phyloP scores from a whole-genome alignment of 2,113 vertebrate species.

The Quiscalus mexicanus region DNA sequence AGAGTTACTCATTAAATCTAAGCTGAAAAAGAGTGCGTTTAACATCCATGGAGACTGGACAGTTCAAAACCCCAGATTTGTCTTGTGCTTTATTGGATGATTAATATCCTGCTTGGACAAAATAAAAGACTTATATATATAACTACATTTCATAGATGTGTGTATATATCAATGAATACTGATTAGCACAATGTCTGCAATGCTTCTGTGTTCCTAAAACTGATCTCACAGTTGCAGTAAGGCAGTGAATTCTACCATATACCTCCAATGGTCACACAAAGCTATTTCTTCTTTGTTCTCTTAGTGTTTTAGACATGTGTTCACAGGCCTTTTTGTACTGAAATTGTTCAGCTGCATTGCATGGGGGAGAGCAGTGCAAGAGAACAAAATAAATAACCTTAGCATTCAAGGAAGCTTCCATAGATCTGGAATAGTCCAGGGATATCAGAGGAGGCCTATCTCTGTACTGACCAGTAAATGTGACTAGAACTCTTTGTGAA shows the following conservation, averaged over 20 bases:
- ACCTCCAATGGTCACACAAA: neutral
- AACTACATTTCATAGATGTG: neutral
- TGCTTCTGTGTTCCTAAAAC: neutral
- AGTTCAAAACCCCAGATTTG: neutral
- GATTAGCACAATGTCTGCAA: neutral
- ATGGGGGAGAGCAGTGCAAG: neutral
- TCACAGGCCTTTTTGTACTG: neutral
- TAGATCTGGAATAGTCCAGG: neutral
- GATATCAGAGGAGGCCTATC: neutral
- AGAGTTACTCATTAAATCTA: neutral
- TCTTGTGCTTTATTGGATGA: neutral
- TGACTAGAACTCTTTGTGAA: neutral
- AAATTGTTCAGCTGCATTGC: neutral
- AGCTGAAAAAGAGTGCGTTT: neutral
- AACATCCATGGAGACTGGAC: neutral
- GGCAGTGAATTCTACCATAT: neutral
- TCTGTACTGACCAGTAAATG: neutral
- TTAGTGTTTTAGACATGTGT: neutral
- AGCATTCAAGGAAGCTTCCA: neutral
- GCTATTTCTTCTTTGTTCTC: neutral
- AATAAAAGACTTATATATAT: neutral
- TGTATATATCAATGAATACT: neutral
- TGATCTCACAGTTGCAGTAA: neutral
- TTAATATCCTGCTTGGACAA: neutral
- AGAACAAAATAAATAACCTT: neutral